Evolutionary conservation across 2,888 invertebrate species (phyloP), one percentile per base, ranked within the genome.

Genomic region (Pachycephus smyrnensis): DNA sequence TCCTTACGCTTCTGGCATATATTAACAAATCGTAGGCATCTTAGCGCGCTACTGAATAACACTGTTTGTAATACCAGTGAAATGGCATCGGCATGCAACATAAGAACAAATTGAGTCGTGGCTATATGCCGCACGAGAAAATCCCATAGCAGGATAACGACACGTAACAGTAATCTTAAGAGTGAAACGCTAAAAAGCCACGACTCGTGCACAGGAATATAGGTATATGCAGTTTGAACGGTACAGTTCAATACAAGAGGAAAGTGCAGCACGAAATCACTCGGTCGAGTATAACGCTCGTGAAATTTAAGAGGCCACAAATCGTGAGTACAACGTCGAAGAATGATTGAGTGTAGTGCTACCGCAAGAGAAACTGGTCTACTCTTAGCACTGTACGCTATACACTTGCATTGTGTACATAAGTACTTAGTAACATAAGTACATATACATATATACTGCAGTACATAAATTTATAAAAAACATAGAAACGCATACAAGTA

Each of bases 281-380:
- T 55, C 55, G 55, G 55, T 23, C 23, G 23, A 55, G 55, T 55
- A 55, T 55, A 55, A 55, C 33, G 71, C 71, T 71, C 71, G 31
- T 71, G 71, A 71, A 71, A 71, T 71, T 71, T 31, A 71, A 71
- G 31, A 71, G 71, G 32, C 71, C 71, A 71, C 71, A 71, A 71
- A 71, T 71, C 71, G 32, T 23, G 71, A 71, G 32, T 71, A 71
- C 11, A 31, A 33, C 33, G 71, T 71, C 71, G 71, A 71, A 71
- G 32, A 33, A 71, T 71, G 71, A 71, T 71, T 33, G 71, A 71
- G 32, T 33, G 31, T 23, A 33, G 15, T 6, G 71, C 71, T 71
- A 71, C 71, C 71, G 71, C 55, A 55, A 55, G 55, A 55, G 55
- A 55, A 55, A 55, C 55, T 55, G 55, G 55, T 55, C 55, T 55